These are phyloP conservation scores for Montifringilla adamsi DNA, from an alignment of 2,113 vertebrate genomes.

Conservation along the genomic window DNA sequence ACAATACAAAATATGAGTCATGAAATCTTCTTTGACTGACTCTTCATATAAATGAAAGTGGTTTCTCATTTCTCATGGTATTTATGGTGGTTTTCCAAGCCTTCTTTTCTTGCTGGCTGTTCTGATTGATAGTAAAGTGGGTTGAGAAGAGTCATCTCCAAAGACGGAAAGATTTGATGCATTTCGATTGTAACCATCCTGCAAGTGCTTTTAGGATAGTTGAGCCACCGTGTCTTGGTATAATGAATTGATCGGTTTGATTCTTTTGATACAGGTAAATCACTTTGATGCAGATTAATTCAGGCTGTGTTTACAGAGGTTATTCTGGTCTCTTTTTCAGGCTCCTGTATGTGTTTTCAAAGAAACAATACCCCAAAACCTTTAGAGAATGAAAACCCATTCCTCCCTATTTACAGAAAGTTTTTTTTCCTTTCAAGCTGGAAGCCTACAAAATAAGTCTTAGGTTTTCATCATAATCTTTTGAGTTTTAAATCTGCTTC, in stretches of 20 bases:
- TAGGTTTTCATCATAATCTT: conserved; percentile 41
- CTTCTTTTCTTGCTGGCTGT: neutral
- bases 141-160: neutral
- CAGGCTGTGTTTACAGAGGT: conserved; percentile 31
- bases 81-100: neutral
- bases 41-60: neutral
- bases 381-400: neutral
- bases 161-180: neutral
- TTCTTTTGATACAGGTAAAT: conserved; percentile 19
- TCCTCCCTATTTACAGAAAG: conserved; percentile 15
- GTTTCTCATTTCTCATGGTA: neutral
- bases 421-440: neutral
- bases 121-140: neutral
- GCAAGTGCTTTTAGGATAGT: neutral
- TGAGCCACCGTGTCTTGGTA: neutral
- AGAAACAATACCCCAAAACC: neutral
- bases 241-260: neutral
- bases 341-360: neutral
- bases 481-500: conserved; percentile 53
- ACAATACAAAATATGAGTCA: neutral
- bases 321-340: neutral
- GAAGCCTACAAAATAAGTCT: conserved; percentile 30
- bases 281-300: conserved; percentile 9
- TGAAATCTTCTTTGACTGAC: neutral
- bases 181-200: neutral